These are phyloP conservation scores for Conus ventricosus DNA, from an alignment of 1,140 invertebrate species.

Conservation along the genomic window DNA sequence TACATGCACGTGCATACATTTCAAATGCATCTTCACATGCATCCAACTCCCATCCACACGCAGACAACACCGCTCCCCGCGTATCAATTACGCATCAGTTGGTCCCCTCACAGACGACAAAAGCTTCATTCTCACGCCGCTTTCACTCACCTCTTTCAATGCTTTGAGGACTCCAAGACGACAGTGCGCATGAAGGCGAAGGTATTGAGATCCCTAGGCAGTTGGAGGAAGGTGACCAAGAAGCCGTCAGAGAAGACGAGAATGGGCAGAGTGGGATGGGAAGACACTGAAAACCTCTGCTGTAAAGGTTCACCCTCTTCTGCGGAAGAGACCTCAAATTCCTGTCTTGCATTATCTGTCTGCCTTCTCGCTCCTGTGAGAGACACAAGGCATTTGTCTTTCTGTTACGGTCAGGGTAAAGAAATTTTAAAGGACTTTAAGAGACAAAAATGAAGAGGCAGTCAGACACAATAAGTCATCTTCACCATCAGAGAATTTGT, in stretches of 20 bases:
- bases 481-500: too few relatives aligned
- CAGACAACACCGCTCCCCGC: too few relatives aligned
- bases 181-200: conserved; percentile 64
- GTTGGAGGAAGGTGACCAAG: conserved; percentile 67
- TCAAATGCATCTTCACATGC: too few relatives aligned
- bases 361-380: neutral
- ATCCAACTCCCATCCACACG: too few relatives aligned
- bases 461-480: too few relatives aligned
- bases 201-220: conserved; percentile 59
- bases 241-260: conserved; percentile 74
- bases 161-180: conserved; percentile 61
- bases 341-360: conserved; percentile 11
- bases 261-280: conserved; percentile 70
- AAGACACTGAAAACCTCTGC: conserved; percentile 70
- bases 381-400: neutral
- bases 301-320: conserved; percentile 52
- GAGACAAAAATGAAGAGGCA: too few relatives aligned
- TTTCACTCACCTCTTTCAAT: conserved; percentile 55
- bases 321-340: conserved; percentile 33
- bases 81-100: too few relatives aligned
- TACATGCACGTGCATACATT: too few relatives aligned
- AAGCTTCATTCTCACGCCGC: neutral
- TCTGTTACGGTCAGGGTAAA: too few relatives aligned
- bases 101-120: too few relatives aligned
- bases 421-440: too few relatives aligned